Evolutionary conservation across 2,797 vertebrate genomes (phyloP).

Genomic region (Urosaurus nigricauda): DNA sequence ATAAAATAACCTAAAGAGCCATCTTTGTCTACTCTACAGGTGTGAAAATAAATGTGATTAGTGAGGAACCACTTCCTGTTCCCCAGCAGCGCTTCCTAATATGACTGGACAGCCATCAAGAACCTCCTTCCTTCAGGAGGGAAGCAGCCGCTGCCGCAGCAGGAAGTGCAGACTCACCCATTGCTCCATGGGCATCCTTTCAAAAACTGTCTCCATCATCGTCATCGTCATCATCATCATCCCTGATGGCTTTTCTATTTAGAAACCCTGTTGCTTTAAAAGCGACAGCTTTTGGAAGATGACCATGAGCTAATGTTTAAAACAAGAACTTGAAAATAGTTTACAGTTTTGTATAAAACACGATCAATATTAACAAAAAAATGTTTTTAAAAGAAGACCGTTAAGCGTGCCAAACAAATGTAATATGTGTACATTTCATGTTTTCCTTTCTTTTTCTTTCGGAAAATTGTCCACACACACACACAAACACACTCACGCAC

Average conservation of each 20-base stretch:
- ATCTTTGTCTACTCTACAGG: constrained; percentile 73
- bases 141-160: constrained; percentile 27
- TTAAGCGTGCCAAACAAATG: constrained; percentile 72
- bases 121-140: not conserved
- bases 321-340: constrained; percentile 73
- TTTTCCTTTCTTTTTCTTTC: constrained; percentile 39
- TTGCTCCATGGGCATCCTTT: constrained; percentile 49
- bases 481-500: not conserved
- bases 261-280: constrained; percentile 34
- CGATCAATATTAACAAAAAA: constrained; percentile 69
- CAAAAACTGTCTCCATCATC: constrained; percentile 64
- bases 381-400: constrained; percentile 70
- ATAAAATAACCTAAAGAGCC: constrained; percentile 70
- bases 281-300: constrained; percentile 66
- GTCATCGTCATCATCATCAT: not conserved
- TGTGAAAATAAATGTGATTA: constrained; percentile 52
- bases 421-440: constrained; percentile 63
- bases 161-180: constrained; percentile 6
- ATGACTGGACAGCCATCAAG: not conserved
- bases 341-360: constrained; percentile 76
- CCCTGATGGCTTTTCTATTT: constrained; percentile 35
- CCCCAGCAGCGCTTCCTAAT: not conserved
- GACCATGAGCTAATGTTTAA: constrained; percentile 49
- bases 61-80: constrained; percentile 56
- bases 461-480: constrained; percentile 10